Evolutionary conservation across 2,888 invertebrate species (phyloP).

Genomic region (Drosophila parthenogenetica): DNA sequence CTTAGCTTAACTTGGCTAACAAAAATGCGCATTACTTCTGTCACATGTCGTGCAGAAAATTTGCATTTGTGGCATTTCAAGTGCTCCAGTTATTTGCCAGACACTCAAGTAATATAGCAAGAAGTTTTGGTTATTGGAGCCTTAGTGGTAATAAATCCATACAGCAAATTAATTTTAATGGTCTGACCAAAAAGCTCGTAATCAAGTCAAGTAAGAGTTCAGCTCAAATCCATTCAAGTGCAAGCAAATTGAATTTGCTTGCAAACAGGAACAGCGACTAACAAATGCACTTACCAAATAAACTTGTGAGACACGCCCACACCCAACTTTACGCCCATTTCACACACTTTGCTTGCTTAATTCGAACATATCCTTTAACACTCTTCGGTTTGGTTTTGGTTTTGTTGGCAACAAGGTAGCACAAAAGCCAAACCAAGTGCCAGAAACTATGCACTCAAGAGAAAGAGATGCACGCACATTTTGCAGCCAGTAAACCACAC

Average conservation of each 20-base stretch:
- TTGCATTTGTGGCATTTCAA: constrained; percentile 22
- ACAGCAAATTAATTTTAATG: constrained; percentile 71
- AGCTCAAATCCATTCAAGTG: constrained; percentile 63
- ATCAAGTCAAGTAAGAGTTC: constrained; percentile 68
- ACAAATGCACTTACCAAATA: constrained; percentile 13
- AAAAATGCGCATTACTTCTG: constrained; percentile 32
- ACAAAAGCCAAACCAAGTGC: constrained; percentile 35
- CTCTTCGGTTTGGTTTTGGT: constrained; percentile 9
- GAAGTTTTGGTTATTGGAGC: not conserved
- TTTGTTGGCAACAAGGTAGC: constrained; percentile 14
- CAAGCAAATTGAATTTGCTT: constrained; percentile 70
- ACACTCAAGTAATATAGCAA: not conserved
- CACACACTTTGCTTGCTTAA: constrained; percentile 26
- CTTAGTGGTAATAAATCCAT: constrained; percentile 57
- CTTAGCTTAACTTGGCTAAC: constrained; percentile 13
- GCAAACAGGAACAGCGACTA: constrained; percentile 17
- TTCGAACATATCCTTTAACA: constrained; percentile 43
- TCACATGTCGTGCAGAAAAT: constrained; percentile 19
- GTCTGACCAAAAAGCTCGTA: constrained; percentile 58
- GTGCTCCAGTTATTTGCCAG: constrained; percentile 23
- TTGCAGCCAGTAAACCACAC: constrained; percentile 36
- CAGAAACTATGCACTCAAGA: constrained; percentile 36
- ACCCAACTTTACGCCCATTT: constrained; percentile 22
- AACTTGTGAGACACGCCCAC: constrained; percentile 23
- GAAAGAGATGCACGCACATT: constrained; percentile 34